These are phyloP conservation scores for Melanostigma gelatinosum DNA, from an alignment of 2,113 vertebrate species.

Conservation along the genomic window DNA sequence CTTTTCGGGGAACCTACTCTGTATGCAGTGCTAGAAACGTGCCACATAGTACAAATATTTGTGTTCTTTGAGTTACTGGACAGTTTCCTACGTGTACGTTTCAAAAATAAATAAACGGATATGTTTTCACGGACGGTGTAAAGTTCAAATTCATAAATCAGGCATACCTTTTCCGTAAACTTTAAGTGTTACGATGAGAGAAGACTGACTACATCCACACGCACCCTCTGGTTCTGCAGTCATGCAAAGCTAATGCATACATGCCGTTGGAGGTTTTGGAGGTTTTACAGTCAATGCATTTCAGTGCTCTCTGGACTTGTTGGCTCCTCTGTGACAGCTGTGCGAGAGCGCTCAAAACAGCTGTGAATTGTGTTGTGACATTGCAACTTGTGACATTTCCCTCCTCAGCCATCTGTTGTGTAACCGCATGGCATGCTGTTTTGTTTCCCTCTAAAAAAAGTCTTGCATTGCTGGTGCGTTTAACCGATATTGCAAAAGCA, in stretches of 20 bases:
- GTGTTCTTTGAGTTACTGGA: slow-evolving; percentile 18
- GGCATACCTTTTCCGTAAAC: slow-evolving; percentile 1
- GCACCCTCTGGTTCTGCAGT: background rate
- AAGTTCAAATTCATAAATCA: background rate
- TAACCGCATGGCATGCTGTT: slow-evolving; percentile 16
- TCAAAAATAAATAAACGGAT: background rate
- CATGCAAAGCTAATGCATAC: slow-evolving; percentile 6
- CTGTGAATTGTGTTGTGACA: slow-evolving; percentile 45
- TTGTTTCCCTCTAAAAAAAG: slow-evolving; percentile 21
- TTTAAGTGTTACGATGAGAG: background rate
- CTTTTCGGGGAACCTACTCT: slow-evolving; percentile 16
- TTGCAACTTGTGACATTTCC: slow-evolving; percentile 49
- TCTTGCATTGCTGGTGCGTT: slow-evolving; percentile 8
- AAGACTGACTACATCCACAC: background rate
- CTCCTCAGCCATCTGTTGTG: slow-evolving; percentile 27
- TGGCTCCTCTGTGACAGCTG: background rate
- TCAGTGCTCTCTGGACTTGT: background rate
- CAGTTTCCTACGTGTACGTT: background rate
- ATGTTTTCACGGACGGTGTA: background rate
- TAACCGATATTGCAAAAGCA: background rate
- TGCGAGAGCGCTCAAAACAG: slow-evolving; percentile 6
- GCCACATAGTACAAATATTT: slow-evolving; percentile 41
- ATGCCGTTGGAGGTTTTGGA: background rate
- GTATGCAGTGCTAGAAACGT: slow-evolving; percentile 12
- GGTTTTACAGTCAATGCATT: background rate